Percentiles rank a stretch among this genome's conserved stretches.
Evolutionary conservation across 1,140 invertebrate genomes (phyloP).

Genomic region (Arion vulgaris): DNA sequence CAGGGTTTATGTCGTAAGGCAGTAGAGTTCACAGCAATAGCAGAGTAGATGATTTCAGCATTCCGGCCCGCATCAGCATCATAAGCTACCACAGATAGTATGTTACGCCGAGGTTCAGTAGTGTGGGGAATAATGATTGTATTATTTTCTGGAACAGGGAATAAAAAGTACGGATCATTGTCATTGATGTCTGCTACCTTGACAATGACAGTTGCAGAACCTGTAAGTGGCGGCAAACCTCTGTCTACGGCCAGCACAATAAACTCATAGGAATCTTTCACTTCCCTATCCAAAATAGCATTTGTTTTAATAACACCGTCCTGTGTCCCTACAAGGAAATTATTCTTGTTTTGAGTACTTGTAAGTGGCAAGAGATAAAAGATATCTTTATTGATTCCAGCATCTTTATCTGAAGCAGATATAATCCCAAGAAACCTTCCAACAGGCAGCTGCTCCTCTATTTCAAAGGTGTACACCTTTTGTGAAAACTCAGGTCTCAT

Average conservation of each 20-base stretch:
- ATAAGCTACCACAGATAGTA: constrained; percentile 47
- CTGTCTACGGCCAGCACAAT: constrained; percentile 73
- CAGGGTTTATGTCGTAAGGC: constrained; percentile 86
- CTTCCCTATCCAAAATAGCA: constrained; percentile 87
- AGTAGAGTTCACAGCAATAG: constrained; percentile 82
- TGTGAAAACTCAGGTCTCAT: constrained; percentile 85
- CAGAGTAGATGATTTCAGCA: constrained; percentile 91
- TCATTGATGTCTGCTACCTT: constrained; percentile 91
- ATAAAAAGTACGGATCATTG: constrained; percentile 89
- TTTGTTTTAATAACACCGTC: constrained; percentile 74
- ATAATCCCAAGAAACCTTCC: constrained; percentile 45
- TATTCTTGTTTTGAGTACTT: constrained; percentile 2
- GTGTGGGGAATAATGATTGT: constrained; percentile 79
- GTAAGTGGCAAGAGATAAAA: constrained; percentile 75
- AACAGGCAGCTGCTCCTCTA: constrained; percentile 42
- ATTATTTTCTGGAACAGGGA: constrained; percentile 79
- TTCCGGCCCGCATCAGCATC: constrained; percentile 78
- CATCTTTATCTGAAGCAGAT: constrained; percentile 81
- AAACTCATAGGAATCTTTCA: constrained; percentile 83
- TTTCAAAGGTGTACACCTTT: constrained; percentile 38
- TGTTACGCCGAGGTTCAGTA: constrained; percentile 82
- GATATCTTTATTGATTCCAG: constrained; percentile 79
- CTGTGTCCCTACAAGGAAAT: constrained; percentile 34
- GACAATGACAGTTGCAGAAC: constrained; percentile 78
- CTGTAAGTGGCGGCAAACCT: constrained; percentile 67